Evolutionary conservation across 2,797 vertebrate genomes (phyloP).

Genomic region (Macropus fuliginosus): DNA sequence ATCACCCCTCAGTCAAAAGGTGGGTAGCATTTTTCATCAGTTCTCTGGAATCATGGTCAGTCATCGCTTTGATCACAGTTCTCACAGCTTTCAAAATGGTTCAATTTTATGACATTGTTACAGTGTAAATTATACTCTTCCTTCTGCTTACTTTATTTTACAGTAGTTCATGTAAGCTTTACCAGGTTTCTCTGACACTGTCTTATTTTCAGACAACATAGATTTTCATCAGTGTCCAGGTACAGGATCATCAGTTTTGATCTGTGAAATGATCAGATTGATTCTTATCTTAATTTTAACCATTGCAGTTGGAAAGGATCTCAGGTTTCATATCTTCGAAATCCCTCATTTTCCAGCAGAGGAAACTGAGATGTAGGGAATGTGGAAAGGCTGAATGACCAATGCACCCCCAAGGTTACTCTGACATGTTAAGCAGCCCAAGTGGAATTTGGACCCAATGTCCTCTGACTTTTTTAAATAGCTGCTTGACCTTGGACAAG

Average conservation of each 20-base stretch:
- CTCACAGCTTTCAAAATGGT: not conserved
- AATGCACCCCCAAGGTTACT: not conserved
- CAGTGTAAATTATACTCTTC: not conserved
- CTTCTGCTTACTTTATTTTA: not conserved
- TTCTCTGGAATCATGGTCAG: not conserved
- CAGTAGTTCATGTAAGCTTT: not conserved
- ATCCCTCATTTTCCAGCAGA: not conserved
- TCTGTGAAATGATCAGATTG: not conserved
- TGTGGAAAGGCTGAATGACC: not conserved
- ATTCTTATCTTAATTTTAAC: not conserved
- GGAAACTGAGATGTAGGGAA: not conserved
- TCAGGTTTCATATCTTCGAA: not conserved
- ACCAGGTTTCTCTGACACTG: not conserved
- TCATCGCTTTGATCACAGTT: not conserved
- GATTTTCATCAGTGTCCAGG: not conserved
- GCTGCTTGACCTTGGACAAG: not conserved
- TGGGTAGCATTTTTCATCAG: not conserved
- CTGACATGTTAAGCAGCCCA: not conserved
- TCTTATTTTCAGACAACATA: not conserved
- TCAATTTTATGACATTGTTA: not conserved
- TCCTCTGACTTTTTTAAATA: not conserved
- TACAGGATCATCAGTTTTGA: not conserved
- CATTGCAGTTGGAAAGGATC: not conserved
- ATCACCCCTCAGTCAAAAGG: not conserved
- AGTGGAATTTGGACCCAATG: not conserved